Percentiles rank a stretch among this genome's conserved stretches.
These are phyloP conservation scores for Typhlichthys subterraneus DNA, from an alignment of 2,797 vertebrate genomes.

Conservation along the genomic window DNA sequence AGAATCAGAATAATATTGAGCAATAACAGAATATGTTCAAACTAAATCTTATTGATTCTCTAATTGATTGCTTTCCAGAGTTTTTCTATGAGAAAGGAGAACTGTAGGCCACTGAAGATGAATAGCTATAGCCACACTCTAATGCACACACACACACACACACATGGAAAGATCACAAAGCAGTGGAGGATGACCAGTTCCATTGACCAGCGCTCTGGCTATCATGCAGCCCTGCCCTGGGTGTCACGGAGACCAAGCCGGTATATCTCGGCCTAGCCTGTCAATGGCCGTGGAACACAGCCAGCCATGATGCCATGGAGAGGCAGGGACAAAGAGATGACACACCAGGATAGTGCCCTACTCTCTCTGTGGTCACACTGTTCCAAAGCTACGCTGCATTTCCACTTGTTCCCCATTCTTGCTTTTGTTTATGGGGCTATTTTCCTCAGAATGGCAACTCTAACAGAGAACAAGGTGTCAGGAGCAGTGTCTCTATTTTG, in stretches of 20 bases:
- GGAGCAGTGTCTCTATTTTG: slow-evolving; percentile 51
- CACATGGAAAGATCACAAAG: slow-evolving; percentile 8
- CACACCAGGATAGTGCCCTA: not conserved
- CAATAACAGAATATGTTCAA: slow-evolving; percentile 19
- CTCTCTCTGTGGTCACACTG: slow-evolving; percentile 24
- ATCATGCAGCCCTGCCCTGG: slow-evolving; percentile 64
- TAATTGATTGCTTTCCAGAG: slow-evolving; percentile 30
- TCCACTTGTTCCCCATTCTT: slow-evolving; percentile 37
- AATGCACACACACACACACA: slow-evolving; percentile 16
- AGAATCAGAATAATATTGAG: not conserved
- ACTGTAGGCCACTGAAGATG: slow-evolving; percentile 22
- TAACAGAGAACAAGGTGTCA: slow-evolving; percentile 46
- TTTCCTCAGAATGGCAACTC: slow-evolving; percentile 48
- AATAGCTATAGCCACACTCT: slow-evolving; percentile 21
- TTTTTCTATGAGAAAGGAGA: slow-evolving; percentile 35
- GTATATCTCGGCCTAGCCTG: slow-evolving; percentile 44
- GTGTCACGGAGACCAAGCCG: slow-evolving; percentile 59
- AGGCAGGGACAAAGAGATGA: slow-evolving; percentile 33
- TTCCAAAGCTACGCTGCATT: not conserved
- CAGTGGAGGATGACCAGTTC: slow-evolving; percentile 39
- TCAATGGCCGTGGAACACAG: slow-evolving; percentile 31
- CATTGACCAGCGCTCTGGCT: slow-evolving; percentile 59
- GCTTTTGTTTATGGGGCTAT: slow-evolving; percentile 56
- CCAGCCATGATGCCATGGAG: slow-evolving; percentile 22
- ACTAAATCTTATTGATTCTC: slow-evolving; percentile 19